Conservation (phyloP, 2,797 vertebrate species). For the Petrocephalus schoutedeni region DNA sequence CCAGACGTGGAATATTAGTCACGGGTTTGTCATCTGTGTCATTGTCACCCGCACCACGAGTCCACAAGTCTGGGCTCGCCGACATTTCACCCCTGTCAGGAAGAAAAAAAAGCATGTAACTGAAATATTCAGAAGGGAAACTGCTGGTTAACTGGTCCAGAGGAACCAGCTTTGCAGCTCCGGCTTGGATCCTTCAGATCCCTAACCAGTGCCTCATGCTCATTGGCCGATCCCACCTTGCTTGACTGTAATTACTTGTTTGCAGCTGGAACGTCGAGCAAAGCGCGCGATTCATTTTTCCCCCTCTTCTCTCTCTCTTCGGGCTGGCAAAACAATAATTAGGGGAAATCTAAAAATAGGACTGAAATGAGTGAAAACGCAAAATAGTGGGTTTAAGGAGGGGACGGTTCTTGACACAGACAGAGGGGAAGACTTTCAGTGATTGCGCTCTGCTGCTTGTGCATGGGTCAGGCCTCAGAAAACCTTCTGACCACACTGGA, state of each 20-base stretch:
- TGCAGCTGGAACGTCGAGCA: constrained; percentile 25
- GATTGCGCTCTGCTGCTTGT: background rate
- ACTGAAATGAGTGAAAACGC: constrained; percentile 31
- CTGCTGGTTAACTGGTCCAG: background rate
- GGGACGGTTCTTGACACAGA: background rate
- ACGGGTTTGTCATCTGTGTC: background rate
- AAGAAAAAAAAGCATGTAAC: background rate
- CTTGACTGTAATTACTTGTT: constrained; percentile 35
- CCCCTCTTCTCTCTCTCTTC: constrained; percentile 27
- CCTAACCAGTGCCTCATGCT: background rate
- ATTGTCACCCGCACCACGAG: background rate
- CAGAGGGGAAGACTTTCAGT: background rate
- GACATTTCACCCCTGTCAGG: background rate
- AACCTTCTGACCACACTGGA: background rate
- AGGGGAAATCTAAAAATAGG: constrained; percentile 32
- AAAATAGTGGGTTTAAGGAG: constrained; percentile 36
- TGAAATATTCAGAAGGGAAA: background rate
- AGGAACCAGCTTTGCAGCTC: background rate
- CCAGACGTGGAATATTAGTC: background rate
- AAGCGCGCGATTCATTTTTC: constrained; percentile 33
- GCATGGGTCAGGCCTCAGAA: background rate
- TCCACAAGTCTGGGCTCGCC: background rate
- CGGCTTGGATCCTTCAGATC: background rate
- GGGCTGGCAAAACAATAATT: constrained; percentile 41
- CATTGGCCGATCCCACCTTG: constrained; percentile 2